Evolutionary conservation across 2,888 invertebrate genomes (phyloP).

Genomic region (Allophyes oxyacanthae): DNA sequence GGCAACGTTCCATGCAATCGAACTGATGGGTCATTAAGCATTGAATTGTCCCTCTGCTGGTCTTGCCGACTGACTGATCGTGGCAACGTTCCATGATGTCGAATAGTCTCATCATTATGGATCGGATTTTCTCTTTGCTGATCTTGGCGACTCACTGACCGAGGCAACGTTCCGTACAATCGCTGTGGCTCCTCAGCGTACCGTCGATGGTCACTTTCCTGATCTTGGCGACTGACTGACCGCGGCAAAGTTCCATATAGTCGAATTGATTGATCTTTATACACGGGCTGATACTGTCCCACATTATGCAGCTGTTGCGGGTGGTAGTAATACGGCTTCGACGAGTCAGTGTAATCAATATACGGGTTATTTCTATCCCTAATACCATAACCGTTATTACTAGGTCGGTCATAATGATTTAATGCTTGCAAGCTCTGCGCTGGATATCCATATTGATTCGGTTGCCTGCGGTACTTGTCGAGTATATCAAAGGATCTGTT

Average conservation of each 20-base stretch:
- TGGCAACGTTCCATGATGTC: constrained; percentile 37
- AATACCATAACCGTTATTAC: constrained; percentile 60
- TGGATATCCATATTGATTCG: constrained; percentile 78
- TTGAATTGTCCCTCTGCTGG: constrained; percentile 45
- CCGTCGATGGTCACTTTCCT: constrained; percentile 50
- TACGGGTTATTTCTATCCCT: constrained; percentile 72
- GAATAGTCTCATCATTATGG: constrained; percentile 32
- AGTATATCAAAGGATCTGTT: constrained; percentile 80
- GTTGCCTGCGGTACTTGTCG: constrained; percentile 78
- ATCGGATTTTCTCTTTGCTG: constrained; percentile 51
- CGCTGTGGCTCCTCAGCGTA: constrained; percentile 62
- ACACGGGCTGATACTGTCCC: constrained; percentile 69
- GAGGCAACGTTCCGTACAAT: constrained; percentile 57
- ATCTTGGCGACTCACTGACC: background rate
- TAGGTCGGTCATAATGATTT: constrained; percentile 74
- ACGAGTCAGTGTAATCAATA: constrained; percentile 69
- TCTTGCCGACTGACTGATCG: constrained; percentile 11
- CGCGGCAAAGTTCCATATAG: constrained; percentile 46
- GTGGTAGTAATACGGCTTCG: constrained; percentile 62
- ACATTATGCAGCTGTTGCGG: constrained; percentile 52
- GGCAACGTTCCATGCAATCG: constrained; percentile 76
- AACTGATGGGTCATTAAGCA: constrained; percentile 64
- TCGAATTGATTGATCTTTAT: constrained; percentile 67
- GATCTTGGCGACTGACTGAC: constrained; percentile 7
- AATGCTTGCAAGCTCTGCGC: constrained; percentile 82